These are phyloP conservation scores for Oligia latruncula DNA, from an alignment of 2,888 invertebrate species.

Conservation along the genomic window DNA sequence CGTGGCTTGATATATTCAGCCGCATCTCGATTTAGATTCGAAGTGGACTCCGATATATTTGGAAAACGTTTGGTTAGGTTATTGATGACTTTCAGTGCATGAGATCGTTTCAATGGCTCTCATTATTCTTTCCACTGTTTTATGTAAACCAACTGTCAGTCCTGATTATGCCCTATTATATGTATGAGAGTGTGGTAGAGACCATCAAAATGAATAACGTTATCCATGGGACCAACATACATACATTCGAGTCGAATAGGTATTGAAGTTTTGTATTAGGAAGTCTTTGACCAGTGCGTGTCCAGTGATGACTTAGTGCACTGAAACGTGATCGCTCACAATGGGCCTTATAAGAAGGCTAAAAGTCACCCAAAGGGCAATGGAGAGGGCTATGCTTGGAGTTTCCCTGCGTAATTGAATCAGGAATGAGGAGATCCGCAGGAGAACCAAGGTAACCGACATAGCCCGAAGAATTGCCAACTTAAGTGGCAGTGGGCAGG, in stretches of 20 bases:
- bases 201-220: background rate
- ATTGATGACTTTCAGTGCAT: slow-evolving; percentile 11
- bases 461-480: too few species aligned
- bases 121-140: background rate
- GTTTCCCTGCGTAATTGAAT: too few species aligned
- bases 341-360: too few species aligned
- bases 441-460: too few species aligned
- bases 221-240: background rate
- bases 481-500: too few species aligned
- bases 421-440: too few species aligned
- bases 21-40: slow-evolving; percentile 17
- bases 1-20: slow-evolving; percentile 28
- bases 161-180: background rate
- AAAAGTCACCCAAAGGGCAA: too few species aligned
- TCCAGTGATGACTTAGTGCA: too few species aligned
- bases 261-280: background rate
- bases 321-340: too few species aligned
- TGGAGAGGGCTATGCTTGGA: too few species aligned
- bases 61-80: slow-evolving; percentile 11
- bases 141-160: background rate
- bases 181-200: background rate
- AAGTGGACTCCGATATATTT: slow-evolving; percentile 10
- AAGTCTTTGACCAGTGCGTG: too few species aligned
- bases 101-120: background rate
- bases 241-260: background rate